Base-by-base conservation (phyloP, 2,113 vertebrate species). In the Amphiprion ocellaris region DNA sequence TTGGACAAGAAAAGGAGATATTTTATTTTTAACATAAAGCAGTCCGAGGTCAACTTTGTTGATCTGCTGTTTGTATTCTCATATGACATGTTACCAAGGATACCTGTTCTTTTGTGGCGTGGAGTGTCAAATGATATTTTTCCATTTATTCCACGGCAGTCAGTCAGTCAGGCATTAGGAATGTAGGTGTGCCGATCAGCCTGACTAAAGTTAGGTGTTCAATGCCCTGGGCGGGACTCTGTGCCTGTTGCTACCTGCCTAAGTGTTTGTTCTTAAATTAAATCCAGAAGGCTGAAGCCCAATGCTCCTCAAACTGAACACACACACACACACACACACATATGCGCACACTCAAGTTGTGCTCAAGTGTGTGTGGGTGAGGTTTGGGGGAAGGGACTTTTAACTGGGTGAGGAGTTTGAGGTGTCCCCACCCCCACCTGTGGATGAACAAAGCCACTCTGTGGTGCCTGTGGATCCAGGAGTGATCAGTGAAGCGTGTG, bases 141-240 rank as follows among this genome's bases (percentile, higher is more conserved):
- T 84, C 78, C 67, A 67, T 80, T 76, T 86, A 33, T 85, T 86
- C 53, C 59, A 50, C 59, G 77, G 72, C 62, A 50, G 74, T 73
- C 64, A 75, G 81, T 87, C 88, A 89, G 88, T 91, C 84, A 92
- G 84, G 80, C 87, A 74, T 78, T 17, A 91, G 93, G 94, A 94
- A 94, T 94, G 92, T 94, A 92, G 93, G 94, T 88, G 92, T 86
- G 94, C 80, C 91, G 28, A 84, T 85, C 47, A 70, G 46, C 50
- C 82, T 55, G 60, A 85, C 74, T 72, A 65, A 67, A 80, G 83
- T 39, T 47, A 55, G 72, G 76, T 83, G 92, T 84, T 90, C 81
- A 81, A 28, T 89, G 87, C 85, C 74, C 79, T 82, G 92, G 92
- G 92, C 75, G 82, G 89, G 90, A 82, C 90, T 82, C 55, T 1